A percentile compares a stretch with the other conserved stretches of the same genome.
Evolutionary conservation across 2,113 vertebrate genomes (phyloP).

Genomic region (Halcyon senegalensis): DNA sequence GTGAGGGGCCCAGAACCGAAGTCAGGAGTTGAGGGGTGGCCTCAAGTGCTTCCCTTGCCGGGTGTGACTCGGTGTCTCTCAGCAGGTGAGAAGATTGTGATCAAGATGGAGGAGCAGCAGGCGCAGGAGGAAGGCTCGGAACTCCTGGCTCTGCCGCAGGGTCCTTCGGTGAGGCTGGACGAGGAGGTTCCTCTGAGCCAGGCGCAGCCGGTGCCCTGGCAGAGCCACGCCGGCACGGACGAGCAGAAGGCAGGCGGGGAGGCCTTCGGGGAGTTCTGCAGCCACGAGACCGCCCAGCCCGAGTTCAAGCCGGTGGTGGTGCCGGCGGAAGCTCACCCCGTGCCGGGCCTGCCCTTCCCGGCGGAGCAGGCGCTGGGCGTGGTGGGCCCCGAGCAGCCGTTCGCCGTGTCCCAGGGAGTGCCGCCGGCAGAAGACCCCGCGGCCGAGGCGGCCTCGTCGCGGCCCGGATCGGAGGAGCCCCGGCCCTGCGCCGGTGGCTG

Average conservation of each 20-base stretch:
- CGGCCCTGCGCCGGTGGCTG: background rate
- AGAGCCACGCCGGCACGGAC: background rate
- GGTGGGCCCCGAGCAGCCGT: background rate
- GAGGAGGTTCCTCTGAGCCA: background rate
- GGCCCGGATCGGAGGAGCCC: background rate
- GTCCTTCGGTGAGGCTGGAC: background rate
- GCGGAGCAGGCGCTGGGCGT: background rate
- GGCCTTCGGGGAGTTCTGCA: background rate
- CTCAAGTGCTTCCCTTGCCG: background rate
- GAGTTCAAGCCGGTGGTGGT: slow-evolving; percentile 50
- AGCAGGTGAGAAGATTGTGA: slow-evolving; percentile 16
- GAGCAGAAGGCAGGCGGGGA: background rate
- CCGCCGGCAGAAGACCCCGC: background rate
- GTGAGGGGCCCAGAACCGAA: background rate
- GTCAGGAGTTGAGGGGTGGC: background rate
- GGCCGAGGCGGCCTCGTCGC: background rate
- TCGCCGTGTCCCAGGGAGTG: background rate
- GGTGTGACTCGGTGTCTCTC: background rate
- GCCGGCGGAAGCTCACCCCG: slow-evolving; percentile 11
- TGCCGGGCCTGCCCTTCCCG: background rate
- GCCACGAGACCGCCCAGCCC: background rate
- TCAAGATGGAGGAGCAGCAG: slow-evolving; percentile 57
- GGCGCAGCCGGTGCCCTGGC: background rate
- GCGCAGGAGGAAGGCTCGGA: background rate
- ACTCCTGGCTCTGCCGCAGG: background rate